Conservation (phyloP, 2,797 vertebrate genomes). For the Xyrichtys novacula region DNA sequence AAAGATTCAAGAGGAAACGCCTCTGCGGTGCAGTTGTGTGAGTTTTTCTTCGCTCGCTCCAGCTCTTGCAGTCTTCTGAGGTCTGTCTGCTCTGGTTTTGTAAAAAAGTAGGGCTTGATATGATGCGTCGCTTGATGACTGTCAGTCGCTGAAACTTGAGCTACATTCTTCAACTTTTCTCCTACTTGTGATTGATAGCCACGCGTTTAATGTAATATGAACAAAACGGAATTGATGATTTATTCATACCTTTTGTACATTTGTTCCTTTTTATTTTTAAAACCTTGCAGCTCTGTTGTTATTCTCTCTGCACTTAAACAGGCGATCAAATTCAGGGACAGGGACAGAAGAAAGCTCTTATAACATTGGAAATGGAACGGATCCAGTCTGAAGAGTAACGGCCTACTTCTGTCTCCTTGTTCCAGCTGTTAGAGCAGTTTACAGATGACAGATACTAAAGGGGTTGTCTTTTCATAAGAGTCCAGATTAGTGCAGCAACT, state of each 20-base stretch:
- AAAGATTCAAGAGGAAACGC: slow-evolving; percentile 10
- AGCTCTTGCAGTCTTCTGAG: slow-evolving; percentile 27
- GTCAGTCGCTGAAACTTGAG: slow-evolving; percentile 20
- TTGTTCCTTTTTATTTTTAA: slow-evolving; percentile 31
- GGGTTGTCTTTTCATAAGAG: slow-evolving; percentile 21
- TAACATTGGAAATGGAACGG: slow-evolving; percentile 29
- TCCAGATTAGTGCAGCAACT: slow-evolving; percentile 18
- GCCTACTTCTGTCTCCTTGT: slow-evolving; percentile 50
- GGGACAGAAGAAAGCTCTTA: slow-evolving; percentile 18
- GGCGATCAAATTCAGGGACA: slow-evolving; percentile 33
- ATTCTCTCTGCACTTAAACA: slow-evolving; percentile 35
- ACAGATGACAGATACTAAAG: slow-evolving; percentile 29
- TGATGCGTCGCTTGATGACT: slow-evolving; percentile 37
- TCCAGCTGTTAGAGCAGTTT: slow-evolving; percentile 43
- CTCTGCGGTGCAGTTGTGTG: slow-evolving; percentile 19
- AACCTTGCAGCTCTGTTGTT: slow-evolving; percentile 28
- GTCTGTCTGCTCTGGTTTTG: slow-evolving; percentile 42
- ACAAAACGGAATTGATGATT: slow-evolving; percentile 59
- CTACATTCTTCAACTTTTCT: slow-evolving; percentile 30
- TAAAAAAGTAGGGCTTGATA: slow-evolving; percentile 47
- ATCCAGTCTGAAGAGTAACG: slow-evolving; percentile 42
- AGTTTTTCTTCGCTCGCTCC: neutral
- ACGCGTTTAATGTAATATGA: slow-evolving; percentile 56
- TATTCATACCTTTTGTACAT: slow-evolving; percentile 58
- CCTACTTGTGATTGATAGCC: slow-evolving; percentile 61